Evolutionary conservation across 2,888 invertebrate genomes (phyloP), one percentile per base, ranked within the genome.

Genomic region (Stegophylla sp.): DNA sequence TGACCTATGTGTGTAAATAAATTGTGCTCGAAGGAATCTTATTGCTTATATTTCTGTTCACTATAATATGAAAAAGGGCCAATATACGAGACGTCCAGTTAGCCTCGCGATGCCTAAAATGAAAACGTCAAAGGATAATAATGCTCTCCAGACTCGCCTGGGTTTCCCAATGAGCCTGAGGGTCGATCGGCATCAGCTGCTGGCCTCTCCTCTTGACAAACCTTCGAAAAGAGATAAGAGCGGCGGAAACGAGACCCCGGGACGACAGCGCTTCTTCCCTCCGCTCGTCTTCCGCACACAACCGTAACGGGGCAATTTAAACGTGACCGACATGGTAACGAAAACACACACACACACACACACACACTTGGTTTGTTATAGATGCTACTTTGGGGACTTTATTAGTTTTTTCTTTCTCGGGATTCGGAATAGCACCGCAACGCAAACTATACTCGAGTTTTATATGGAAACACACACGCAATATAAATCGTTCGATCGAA

Each of bases 291-390:
- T 15, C 28, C 10, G 15, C 3, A 26, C 28, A 15, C 23, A 15
- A 7, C 20, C 13, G 56, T 53, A 2, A 63, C 17, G n/a, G 67
- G n/a, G 17, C 23, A 48, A 59, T 28, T 45, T 28, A 51, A 67
- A 67, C 77, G 77, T 77, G 67, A 77, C 56, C 56, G 45, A 64
- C 51, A 53, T 75, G 64, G 64, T 64, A 64, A 75, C 64, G 51
- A 63, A 64, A 75, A 63, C 17, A 17, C 75, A 28, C 34, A 4
- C n/a, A n/a, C n/a, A 63, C 17, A 17, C 75, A 28, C 34, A 4
- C n/a, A n/a, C n/a, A n/a, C n/a, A n/a, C n/a, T n/a, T n/a, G 51
- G 41, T 64, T 51, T 23, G 75, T 53, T 41, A 64, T 64, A 23
- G n/a, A n/a, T n/a, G 20, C 51, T 23, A 1, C 74, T 15, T 63